Evolutionary conservation across 1,140 invertebrate species (phyloP), one percentile per base, ranked within the genome.

Genomic region (Conus ventricosus): DNA sequence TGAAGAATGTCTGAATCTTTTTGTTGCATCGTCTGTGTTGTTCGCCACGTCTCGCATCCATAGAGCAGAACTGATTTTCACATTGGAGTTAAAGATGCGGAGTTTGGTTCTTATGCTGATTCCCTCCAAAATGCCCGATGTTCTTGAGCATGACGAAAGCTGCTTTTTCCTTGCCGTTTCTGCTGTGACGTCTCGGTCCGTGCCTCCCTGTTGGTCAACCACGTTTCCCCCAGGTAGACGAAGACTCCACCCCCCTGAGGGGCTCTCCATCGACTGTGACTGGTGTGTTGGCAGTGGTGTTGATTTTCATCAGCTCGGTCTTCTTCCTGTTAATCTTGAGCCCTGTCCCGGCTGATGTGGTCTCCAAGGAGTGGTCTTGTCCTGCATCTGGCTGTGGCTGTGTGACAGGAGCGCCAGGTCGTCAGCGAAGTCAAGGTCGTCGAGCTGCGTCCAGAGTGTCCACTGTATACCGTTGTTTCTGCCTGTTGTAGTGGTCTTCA

Each of bases 31-130:
- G n/a, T n/a, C n/a, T n/a, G n/a, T n/a, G n/a, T n/a, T n/a, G n/a
- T n/a, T n/a, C n/a, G n/a, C n/a, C n/a, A n/a, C n/a, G n/a, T n/a
- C 80, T 90, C 86, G 51, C 63, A 80, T 55, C 88, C 91, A 82
- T 88, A 91, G 7, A 90, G 89, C 51, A 91, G 88, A 54, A 91
- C 80, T 71, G 89, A 87, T n/a, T 54, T 91, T 89, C 5, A 91
- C 89, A 81, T 90, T 91, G 39, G 85, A 78, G 78, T 91, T 91
- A 75, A 89, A 90, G 54, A 91, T 88, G n/a, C 87, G 39, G 20
- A 90, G 76, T 84, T 91, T 91, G 39, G 87, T 91, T 60, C 39
- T 60, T 13, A 87, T 60, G 23, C 39, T 87, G 23, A 89, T 86
- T 23, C n/a, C 57, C 57, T 84, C 81, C 89, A 27, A 75, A 63